phyloP scores from a whole-genome alignment of 2,888 invertebrate species.

The Chrysotoxum bicinctum region DNA sequence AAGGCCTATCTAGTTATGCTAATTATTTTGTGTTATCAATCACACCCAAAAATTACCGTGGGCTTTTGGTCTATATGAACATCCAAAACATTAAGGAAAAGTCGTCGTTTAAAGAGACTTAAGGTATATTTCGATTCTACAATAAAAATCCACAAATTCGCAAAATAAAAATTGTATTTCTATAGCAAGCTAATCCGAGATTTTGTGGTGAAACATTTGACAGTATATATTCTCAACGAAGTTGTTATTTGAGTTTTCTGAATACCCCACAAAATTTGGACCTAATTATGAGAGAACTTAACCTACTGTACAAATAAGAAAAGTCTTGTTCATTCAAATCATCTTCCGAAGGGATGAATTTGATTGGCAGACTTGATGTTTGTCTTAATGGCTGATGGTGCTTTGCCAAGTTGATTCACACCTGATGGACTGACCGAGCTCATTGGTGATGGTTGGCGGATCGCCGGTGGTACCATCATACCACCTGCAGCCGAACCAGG shows the following conservation, averaged over 20 bases:
- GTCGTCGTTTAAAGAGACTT: too few species aligned
- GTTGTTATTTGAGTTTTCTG: neutral
- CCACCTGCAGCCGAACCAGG: conserved; percentile 82
- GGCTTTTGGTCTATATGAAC: too few species aligned
- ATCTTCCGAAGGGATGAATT: conserved; percentile 92
- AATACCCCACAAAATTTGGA: neutral
- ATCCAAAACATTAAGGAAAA: too few species aligned
- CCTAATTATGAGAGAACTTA: neutral
- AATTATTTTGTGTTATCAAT: too few species aligned
- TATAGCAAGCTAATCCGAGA: too few species aligned
- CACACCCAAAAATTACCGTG: too few species aligned
- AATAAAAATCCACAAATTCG: too few species aligned
- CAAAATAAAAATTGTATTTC: too few species aligned
- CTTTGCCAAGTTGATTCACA: conserved; percentile 88
- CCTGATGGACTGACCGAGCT: conserved; percentile 84
- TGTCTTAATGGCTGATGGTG: conserved; percentile 94
- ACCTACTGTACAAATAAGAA: neutral
- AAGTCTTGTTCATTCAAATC: neutral
- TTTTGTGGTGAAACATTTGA: too few species aligned
- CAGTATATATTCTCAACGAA: neutral
- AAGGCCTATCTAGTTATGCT: too few species aligned
- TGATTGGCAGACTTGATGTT: conserved; percentile 95
- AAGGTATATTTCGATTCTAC: too few species aligned
- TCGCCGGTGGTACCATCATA: conserved; percentile 83
- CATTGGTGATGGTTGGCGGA: conserved; percentile 85